phyloP scores from a whole-genome alignment of 2,113 vertebrate species.

The Tyto alba region DNA sequence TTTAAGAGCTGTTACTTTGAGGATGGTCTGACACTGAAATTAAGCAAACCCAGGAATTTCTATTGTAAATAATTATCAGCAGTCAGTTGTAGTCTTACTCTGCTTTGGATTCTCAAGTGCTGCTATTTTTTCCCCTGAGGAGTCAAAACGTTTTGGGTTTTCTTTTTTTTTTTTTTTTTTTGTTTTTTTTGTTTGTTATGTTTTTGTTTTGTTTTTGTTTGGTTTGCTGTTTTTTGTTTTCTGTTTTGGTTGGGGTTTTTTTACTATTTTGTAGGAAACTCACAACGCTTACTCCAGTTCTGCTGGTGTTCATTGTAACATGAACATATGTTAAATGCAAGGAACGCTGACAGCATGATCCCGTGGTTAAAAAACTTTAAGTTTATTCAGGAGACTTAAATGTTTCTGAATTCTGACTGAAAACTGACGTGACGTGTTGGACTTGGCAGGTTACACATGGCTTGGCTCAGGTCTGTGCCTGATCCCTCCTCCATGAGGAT shows the following conservation, averaged over 20 bases:
- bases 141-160: not conserved
- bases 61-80: not conserved
- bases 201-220: too few relatives aligned
- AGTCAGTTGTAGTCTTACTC: not conserved
- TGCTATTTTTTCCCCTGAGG: not conserved
- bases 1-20: not conserved
- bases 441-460: fast-evolving
- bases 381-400: not conserved
- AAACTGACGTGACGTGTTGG: not conserved
- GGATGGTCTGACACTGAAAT: not conserved
- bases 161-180: not conserved
- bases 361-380: not conserved
- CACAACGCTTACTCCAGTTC: not conserved
- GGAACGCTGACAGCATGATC: not conserved
- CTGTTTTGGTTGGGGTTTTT: too few relatives aligned
- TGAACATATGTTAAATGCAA: not conserved
- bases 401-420: not conserved
- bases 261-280: not conserved
- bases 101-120: not conserved
- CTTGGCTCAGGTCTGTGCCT: not conserved
- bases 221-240: too few relatives aligned
- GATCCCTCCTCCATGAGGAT: not conserved
- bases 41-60: not conserved
- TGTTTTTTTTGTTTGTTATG: too few relatives aligned
- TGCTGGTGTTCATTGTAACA: not conserved